phyloP scores from a whole-genome alignment of 2,797 vertebrate species.

The Loris lydekkerianus region DNA sequence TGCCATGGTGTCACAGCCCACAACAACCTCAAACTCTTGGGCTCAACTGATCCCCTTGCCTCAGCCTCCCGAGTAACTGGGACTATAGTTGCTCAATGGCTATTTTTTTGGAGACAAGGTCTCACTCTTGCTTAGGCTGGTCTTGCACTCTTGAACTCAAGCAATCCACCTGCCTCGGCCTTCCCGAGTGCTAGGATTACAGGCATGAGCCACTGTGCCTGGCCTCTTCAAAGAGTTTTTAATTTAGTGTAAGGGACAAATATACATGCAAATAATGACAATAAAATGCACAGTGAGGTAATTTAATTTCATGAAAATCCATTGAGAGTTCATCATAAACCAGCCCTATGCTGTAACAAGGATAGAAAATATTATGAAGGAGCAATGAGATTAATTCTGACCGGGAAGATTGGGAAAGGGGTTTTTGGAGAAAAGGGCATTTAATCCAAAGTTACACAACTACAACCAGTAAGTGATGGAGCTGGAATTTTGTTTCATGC shows the following conservation, averaged over 20 bases:
- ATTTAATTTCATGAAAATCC: neutral
- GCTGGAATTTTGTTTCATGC: neutral
- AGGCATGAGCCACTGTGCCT: no score
- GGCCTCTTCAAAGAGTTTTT: constrained; percentile 9
- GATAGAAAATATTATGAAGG: constrained; percentile 26
- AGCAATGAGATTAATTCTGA: constrained; percentile 31
- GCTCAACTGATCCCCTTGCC: no score
- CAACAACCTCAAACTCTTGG: no score
- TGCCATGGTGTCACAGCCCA: no score
- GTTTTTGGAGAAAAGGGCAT: constrained; percentile 28
- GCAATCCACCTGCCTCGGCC: no score
- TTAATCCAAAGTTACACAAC: constrained; percentile 44
- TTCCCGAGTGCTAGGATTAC: no score
- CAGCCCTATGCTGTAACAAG: neutral
- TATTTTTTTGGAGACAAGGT: no score
- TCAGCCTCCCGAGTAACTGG: no score
- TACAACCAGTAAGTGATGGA: neutral
- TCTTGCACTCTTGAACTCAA: no score
- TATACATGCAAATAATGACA: neutral
- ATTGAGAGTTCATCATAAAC: neutral
- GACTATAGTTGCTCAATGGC: no score
- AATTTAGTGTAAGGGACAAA: constrained; percentile 13
- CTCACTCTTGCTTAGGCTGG: no score
- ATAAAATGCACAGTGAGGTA: neutral
- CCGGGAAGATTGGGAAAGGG: constrained; percentile 17